Percentiles rank a stretch among this genome's conserved stretches.
These are phyloP conservation scores for Typhlichthys eigenmanni DNA, from an alignment of 2,797 vertebrate genomes.

Conservation along the genomic window DNA sequence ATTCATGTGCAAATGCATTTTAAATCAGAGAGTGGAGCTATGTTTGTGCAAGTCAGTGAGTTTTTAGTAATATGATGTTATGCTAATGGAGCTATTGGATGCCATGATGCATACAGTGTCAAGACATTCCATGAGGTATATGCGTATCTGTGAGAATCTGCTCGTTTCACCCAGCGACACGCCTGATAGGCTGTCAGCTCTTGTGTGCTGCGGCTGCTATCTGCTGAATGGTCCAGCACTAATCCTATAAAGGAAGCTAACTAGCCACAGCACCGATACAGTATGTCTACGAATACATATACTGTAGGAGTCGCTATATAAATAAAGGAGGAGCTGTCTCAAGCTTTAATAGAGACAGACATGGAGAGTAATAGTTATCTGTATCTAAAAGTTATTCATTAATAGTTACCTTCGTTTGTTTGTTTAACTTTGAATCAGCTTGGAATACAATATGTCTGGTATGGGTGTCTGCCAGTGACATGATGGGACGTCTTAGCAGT, in stretches of 20 bases:
- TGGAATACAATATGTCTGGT: no score
- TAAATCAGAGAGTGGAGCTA: no score
- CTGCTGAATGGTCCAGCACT: slow-evolving; percentile 40
- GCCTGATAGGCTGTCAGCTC: slow-evolving; percentile 15
- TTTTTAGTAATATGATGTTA: not conserved
- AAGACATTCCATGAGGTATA: not conserved
- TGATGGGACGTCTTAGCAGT: no score
- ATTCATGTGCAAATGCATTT: slow-evolving; percentile 11
- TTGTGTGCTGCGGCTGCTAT: slow-evolving; percentile 48
- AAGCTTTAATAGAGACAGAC: no score
- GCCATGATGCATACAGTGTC: not conserved
- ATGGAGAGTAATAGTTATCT: no score
- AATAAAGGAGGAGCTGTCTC: no score
- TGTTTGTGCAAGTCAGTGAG: not conserved
- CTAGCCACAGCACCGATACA: not conserved
- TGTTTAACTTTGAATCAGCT: no score
- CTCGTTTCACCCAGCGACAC: slow-evolving; percentile 24
- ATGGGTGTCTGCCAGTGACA: no score
- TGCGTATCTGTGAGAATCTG: slow-evolving; percentile 1
- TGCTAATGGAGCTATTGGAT: slow-evolving; percentile 3
- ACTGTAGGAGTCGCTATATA: not conserved
- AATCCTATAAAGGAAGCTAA: slow-evolving; percentile 54
- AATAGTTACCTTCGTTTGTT: no score
- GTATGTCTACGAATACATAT: not conserved
- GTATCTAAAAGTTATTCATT: no score